Evolutionary conservation across 2,888 invertebrate species (phyloP).

Genomic region (Macropis europaea): DNA sequence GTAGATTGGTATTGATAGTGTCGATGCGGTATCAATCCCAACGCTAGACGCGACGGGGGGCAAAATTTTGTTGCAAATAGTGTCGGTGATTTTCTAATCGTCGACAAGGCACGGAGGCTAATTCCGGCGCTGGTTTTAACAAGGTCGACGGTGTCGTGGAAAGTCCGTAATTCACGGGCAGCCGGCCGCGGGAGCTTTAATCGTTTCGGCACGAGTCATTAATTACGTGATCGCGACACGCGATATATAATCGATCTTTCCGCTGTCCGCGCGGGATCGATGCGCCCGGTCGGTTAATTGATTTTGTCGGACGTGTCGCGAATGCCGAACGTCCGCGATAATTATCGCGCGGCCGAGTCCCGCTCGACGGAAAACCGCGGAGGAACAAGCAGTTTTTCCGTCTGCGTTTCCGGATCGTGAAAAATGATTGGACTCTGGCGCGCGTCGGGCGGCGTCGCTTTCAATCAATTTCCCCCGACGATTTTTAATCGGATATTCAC

Average conservation of each 20-base stretch:
- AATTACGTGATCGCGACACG: slow-evolving; percentile 62
- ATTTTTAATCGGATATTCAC: slow-evolving; percentile 18
- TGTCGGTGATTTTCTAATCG: not conserved
- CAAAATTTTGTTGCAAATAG: not conserved
- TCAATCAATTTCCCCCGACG: slow-evolving; percentile 12
- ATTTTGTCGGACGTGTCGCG: slow-evolving; percentile 52
- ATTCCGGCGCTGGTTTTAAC: slow-evolving; percentile 15
- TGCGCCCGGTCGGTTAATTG: slow-evolving; percentile 54
- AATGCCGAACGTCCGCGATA: slow-evolving; percentile 40
- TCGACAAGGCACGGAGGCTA: not conserved
- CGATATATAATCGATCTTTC: slow-evolving; percentile 62
- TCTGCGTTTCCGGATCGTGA: slow-evolving; percentile 19
- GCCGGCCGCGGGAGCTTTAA: slow-evolving; percentile 47
- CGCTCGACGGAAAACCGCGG: slow-evolving; percentile 39
- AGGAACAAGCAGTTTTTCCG: slow-evolving; percentile 41
- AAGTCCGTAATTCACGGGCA: slow-evolving; percentile 49
- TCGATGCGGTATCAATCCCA: too few species aligned
- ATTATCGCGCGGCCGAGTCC: slow-evolving; percentile 56
- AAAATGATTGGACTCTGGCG: slow-evolving; percentile 38
- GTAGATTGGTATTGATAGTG: too few species aligned
- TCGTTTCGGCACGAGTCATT: slow-evolving; percentile 60
- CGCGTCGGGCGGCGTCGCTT: slow-evolving; percentile 1
- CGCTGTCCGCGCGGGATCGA: slow-evolving; percentile 51
- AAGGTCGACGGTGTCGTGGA: slow-evolving; percentile 7
- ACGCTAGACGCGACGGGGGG: too few species aligned